Conservation (phyloP, 2,113 vertebrate species). For the Eupsittula cactorum region DNA sequence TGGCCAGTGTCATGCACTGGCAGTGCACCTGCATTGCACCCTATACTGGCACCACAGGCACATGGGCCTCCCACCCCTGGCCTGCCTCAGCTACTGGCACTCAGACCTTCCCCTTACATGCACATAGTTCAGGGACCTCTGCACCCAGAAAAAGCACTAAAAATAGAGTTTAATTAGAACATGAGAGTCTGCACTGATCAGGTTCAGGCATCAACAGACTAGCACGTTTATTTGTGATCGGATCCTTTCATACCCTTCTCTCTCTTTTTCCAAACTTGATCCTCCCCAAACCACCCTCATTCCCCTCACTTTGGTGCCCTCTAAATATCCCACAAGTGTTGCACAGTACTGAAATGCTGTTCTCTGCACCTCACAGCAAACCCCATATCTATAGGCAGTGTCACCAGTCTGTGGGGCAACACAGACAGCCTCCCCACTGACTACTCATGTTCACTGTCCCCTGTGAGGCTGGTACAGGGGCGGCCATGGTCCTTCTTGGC, state of each 20-base stretch:
- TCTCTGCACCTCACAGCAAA: not conserved
- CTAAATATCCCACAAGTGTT: not conserved
- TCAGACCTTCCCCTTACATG: not conserved
- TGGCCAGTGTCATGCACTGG: not conserved
- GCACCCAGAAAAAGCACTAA: not conserved
- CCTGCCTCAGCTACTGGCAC: not conserved
- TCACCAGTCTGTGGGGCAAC: not conserved
- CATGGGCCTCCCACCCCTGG: not conserved
- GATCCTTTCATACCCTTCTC: not conserved
- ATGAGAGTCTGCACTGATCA: not conserved
- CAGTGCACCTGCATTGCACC: rapidly evolving
- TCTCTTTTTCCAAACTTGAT: not conserved
- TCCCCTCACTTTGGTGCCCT: not conserved
- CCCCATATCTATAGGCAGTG: too few species aligned
- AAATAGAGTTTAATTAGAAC: not conserved
- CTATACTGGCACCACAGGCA: not conserved
- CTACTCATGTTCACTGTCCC: not conserved
- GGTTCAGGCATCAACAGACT: not conserved
- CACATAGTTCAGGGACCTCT: not conserved
- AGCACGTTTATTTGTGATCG: not conserved
- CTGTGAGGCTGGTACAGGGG: rapidly evolving
- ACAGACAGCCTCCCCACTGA: not conserved
- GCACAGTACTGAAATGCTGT: not conserved
- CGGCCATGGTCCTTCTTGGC: not conserved
- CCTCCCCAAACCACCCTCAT: not conserved